These are phyloP conservation scores for Sepioteuthis lessoniana DNA, from an alignment of 2,888 invertebrate species.

Conservation along the genomic window DNA sequence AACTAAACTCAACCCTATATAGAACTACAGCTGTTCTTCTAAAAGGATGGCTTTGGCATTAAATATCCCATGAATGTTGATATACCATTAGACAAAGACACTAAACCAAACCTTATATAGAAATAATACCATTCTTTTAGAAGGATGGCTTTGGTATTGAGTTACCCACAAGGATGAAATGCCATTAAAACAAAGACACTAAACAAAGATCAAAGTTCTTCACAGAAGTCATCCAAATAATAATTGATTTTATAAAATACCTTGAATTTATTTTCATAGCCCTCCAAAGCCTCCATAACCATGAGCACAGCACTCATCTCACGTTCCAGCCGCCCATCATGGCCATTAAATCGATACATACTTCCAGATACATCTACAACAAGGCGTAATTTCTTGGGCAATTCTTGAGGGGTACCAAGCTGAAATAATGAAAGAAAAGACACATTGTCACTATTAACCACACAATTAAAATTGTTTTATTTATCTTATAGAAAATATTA, in stretches of 20 bases:
- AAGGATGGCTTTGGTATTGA: no score
- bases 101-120: no score
- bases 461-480: background rate
- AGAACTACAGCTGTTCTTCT: no score
- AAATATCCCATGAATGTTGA: no score
- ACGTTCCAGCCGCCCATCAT: slow-evolving; percentile 93
- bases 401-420: slow-evolving; percentile 86
- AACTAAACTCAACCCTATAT: no score
- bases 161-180: no score
- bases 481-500: background rate
- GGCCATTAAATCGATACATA: slow-evolving; percentile 97
- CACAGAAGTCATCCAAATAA: no score
- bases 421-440: slow-evolving; percentile 52
- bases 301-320: slow-evolving; percentile 87
- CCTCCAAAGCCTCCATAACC: slow-evolving; percentile 88
- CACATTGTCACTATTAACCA: background rate
- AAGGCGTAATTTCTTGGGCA: slow-evolving; percentile 89
- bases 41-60: no score
- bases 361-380: slow-evolving; percentile 96
- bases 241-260: slow-evolving; percentile 58
- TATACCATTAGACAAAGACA: no score
- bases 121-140: no score
- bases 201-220: no score
- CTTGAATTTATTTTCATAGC: slow-evolving; percentile 88
- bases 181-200: no score